Base-by-base conservation (phyloP, 2,797 vertebrate genomes). In the Sciurus vulgaris region DNA sequence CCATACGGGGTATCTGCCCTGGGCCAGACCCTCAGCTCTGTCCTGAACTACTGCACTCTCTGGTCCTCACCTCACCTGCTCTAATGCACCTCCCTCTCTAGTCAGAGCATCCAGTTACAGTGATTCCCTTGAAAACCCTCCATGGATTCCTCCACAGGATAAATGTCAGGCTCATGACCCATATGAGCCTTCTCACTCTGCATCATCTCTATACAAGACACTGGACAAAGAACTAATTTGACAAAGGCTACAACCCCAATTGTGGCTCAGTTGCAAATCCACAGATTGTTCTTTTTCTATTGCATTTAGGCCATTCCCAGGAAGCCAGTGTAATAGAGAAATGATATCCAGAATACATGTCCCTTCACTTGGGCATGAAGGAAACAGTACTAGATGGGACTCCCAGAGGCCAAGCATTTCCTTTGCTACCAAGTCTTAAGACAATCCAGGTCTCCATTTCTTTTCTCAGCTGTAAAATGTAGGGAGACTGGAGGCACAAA, bases 391-490 rank as follows among this genome's bases (percentile, higher is more conserved):
- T 77, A 56, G 5, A 38, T 7, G 6, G 63, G 47, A 49, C 14
- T 79, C 41, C 9, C 28, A 77, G 69, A 86, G 22, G 13, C 24
- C 54, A 87, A 13, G 10, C 24, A 24, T 61, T 73, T 54, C 24
- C 11, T 94, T 41, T 86, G 61, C 0, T 14, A n/a, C 14, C 65
- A 59, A 56, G 15, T 77, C 56, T 78, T 41, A 67, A 88, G 28
- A 77, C 1, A 69, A 77, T 20, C 7, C 54, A 76, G 28, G 3
- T 10, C 22, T 89, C 59, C 14, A 20, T 70, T n/a, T 74, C 12
- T 51, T 69, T 11, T 7, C 17, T 77, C 65, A 87, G 85, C 47
- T 93, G 26, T 92, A 84, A 93, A 78, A 79, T 11, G 4, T 38
- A 78, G 18, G 2, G 18, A 38, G 38, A 2, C 17, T 54, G 44